Conservation (phyloP, 2,113 vertebrate genomes). For the Antechinus stuartii region DNA sequence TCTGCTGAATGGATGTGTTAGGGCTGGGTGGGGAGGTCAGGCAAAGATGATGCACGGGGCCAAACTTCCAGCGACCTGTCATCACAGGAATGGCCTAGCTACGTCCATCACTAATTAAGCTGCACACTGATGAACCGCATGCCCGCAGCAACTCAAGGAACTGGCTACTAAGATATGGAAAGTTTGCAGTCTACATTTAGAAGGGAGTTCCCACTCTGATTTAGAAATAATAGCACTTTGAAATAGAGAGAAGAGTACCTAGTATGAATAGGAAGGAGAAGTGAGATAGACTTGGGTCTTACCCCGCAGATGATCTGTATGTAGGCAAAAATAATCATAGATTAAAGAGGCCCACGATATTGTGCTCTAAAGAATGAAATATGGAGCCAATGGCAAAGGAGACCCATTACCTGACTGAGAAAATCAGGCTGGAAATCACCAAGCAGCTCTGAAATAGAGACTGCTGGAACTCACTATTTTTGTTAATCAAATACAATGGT, state of each 20-base stretch:
- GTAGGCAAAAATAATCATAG: not conserved
- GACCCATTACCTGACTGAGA: not conserved
- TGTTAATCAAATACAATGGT: conserved; percentile 55
- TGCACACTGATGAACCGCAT: not conserved
- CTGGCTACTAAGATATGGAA: not conserved
- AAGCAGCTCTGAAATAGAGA: conserved; percentile 9
- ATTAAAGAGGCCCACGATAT: not conserved
- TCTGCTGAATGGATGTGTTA: not conserved
- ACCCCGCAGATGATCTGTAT: not conserved
- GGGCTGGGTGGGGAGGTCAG: not conserved
- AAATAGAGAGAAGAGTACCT: not conserved
- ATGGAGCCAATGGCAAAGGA: not conserved
- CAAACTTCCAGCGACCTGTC: not conserved
- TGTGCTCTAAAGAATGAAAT: not conserved
- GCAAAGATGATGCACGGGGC: not conserved
- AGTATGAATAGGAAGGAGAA: not conserved
- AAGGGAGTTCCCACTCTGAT: not conserved
- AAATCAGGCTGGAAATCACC: conserved; percentile 33
- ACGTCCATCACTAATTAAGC: not conserved
- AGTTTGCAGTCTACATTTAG: not conserved
- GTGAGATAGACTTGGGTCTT: not conserved
- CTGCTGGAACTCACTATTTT: conserved; percentile 62
- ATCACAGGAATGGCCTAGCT: not conserved
- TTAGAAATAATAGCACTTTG: not conserved
- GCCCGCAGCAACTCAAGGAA: not conserved